phyloP scores from a whole-genome alignment of 2,797 vertebrate genomes.

The Epinephelus coioides region DNA sequence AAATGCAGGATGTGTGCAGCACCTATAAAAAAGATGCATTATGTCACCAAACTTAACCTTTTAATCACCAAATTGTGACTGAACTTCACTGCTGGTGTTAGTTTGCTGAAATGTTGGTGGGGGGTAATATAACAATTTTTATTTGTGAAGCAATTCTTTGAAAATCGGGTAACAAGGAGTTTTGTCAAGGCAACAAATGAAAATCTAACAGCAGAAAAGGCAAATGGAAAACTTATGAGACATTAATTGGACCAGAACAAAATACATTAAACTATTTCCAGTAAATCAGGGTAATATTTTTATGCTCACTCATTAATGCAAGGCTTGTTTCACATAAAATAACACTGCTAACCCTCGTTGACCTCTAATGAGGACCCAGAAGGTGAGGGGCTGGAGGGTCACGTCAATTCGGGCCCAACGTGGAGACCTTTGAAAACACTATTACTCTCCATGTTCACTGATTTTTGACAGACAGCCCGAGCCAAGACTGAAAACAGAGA shows the following conservation, averaged over 20 bases:
- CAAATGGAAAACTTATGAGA: neutral
- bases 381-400: neutral
- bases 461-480: conserved; percentile 29
- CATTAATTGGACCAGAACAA: neutral
- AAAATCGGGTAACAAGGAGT: neutral
- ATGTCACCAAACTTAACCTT: neutral
- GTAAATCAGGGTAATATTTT: conserved; percentile 1
- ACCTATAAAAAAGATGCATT: no score
- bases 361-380: neutral
- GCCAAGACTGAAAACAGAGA: conserved; percentile 40
- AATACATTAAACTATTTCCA: neutral
- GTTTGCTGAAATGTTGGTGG: neutral
- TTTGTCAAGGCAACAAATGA: neutral
- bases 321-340: neutral
- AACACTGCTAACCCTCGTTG: neutral
- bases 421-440: conserved; percentile 34
- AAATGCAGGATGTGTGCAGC: no score
- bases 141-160: neutral
- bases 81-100: neutral
- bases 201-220: no score
- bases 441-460: conserved; percentile 33
- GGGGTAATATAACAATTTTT: neutral
- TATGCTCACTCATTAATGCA: neutral
- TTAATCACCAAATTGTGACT: neutral
- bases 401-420: neutral